Evolutionary conservation across 2,888 invertebrate genomes (phyloP).

Genomic region (Sinohyriopsis cumingii): DNA sequence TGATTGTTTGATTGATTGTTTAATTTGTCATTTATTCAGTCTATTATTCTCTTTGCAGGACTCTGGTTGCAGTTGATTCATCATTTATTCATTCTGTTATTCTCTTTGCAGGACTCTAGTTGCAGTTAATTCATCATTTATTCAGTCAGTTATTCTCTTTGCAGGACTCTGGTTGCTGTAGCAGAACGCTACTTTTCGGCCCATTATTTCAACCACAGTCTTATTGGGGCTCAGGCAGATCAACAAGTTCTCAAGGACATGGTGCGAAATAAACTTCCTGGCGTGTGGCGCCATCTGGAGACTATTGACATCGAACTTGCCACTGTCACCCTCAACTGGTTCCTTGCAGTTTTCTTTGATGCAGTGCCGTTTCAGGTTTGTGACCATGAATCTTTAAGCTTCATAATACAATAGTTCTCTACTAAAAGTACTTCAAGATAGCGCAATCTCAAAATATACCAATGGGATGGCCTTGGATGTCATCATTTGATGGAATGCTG

Average conservation of each 20-base stretch:
- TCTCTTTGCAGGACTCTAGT: constrained; percentile 60
- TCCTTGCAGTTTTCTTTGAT: constrained; percentile 75
- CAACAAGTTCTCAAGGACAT: constrained; percentile 74
- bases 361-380: constrained; percentile 74
- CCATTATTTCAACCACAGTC: constrained; percentile 74
- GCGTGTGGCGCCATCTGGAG: constrained; percentile 72
- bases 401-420: background rate
- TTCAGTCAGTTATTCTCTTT: constrained; percentile 7
- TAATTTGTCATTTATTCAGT: no score
- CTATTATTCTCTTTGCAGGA: no score
- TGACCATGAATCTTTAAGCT: background rate
- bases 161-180: constrained; percentile 74
- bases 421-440: no score
- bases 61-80: constrained; percentile 71
- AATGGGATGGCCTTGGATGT: no score
- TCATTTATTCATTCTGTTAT: no score
- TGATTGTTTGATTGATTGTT: no score
- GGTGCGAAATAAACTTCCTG: constrained; percentile 72
- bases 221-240: constrained; percentile 75
- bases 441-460: no score
- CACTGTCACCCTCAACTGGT: constrained; percentile 76
- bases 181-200: constrained; percentile 74
- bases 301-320: constrained; percentile 74
- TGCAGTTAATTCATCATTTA: constrained; percentile 54
- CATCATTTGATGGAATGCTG: constrained; percentile 73